These are phyloP conservation scores for Callinectes sapidus DNA, from an alignment of 2,888 invertebrate species.

Conservation along the genomic window DNA sequence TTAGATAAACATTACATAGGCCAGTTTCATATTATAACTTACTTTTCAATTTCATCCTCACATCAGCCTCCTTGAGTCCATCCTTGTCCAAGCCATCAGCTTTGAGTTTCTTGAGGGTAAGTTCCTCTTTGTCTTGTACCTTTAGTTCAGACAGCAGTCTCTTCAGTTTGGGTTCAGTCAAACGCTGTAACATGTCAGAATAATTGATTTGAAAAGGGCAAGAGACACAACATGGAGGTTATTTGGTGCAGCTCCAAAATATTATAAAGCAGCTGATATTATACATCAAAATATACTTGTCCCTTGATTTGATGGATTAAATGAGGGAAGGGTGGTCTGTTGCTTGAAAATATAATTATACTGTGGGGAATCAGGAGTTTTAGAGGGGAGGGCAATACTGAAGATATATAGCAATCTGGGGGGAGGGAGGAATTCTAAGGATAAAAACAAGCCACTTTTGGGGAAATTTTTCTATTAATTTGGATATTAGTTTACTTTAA, in stretches of 20 bases:
- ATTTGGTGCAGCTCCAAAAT: not conserved
- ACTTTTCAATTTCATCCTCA: conserved; percentile 87
- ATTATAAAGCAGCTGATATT: not conserved
- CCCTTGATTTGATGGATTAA: too few relatives aligned
- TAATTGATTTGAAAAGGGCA: not conserved
- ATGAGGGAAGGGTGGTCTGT: too few relatives aligned
- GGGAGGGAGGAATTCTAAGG: too few relatives aligned
- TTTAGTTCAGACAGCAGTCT: conserved; percentile 91
- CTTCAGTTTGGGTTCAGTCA: conserved; percentile 89
- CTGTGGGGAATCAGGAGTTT: too few relatives aligned
- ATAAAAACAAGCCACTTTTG: too few relatives aligned
- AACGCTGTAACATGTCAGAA: conserved; percentile 80
- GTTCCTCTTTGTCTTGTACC: conserved; percentile 94
- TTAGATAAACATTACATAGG: not conserved
- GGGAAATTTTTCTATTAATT: too few relatives aligned
- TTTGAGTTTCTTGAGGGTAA: conserved; percentile 87
- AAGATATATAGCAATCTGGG: too few relatives aligned
- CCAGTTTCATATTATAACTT: conserved; percentile 53
- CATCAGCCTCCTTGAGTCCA: conserved; percentile 87
- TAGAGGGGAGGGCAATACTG: too few relatives aligned
- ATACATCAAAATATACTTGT: not conserved
- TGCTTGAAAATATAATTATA: too few relatives aligned
- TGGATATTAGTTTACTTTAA: too few relatives aligned
- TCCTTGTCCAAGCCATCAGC: conserved; percentile 91
- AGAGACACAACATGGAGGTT: not conserved